Evolutionary conservation across 1,140 invertebrate genomes (phyloP), one percentile per base, ranked within the genome.

Genomic region (Drosophila lacertosa): DNA sequence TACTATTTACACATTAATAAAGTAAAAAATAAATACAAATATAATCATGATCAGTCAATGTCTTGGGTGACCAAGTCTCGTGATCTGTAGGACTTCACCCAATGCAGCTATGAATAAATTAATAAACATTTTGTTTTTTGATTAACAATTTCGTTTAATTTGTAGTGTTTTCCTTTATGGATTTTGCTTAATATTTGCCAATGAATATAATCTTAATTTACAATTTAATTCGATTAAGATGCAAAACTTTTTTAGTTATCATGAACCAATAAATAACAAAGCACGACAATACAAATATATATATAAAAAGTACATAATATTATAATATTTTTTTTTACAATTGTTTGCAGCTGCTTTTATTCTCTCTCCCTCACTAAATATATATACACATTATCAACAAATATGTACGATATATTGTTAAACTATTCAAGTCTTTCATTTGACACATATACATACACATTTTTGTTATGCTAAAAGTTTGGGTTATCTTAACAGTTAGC

Each of bases 91-190:
- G 35, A 20, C 2, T 7, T 13, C 20, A 33, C 20, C 16, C 3
- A 48, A 50, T 32, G 18, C 39, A 26, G 11, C 11, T 1, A 45
- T 9, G 0, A n/a, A 9, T 15, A 50, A 70, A 33, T 50, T 50
- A 55, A 69, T 40, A 37, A 22, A 16, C 45, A 24, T 13, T 67
- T 64, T 63, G 51, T 74, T 47, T 70, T 67, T 64, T 55, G 77
- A 86, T 80, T 86, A 84, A 84, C 65, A 77, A 80, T 77, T 86
- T 74, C 42, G 63, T 86, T 69, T 86, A 74, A 77, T 70, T 51
- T 66, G 63, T 53, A 26, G 51, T 70, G 15, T 58, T 45, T 68
- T 68, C 37, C 51, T 57, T 73, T 67, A 51, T 62, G 35, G 32
- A 57, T 59, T 57, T 64, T 45, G 57, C 73, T 73, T 76, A 76